Conservation (phyloP, 2,113 vertebrate species). For the Podarcis muralis region DNA sequence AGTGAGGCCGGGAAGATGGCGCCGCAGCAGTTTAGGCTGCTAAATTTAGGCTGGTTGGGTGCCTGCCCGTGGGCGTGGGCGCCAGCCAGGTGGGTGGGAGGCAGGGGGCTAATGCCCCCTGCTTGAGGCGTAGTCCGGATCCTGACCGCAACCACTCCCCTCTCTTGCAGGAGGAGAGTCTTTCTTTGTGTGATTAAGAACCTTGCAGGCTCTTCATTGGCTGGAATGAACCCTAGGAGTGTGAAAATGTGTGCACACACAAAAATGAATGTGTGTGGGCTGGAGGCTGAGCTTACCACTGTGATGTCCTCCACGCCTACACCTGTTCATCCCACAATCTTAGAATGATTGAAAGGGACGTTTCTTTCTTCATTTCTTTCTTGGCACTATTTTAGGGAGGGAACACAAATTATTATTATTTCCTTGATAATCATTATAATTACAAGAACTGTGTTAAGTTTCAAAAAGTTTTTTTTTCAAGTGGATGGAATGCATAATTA, state of each 20-base stretch:
- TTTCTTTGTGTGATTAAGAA: background rate
- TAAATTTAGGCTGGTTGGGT: too few species aligned
- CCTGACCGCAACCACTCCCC: too few species aligned
- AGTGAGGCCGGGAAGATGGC: too few species aligned
- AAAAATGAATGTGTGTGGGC: background rate
- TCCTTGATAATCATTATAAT: background rate
- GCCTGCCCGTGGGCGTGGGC: too few species aligned
- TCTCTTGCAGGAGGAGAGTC: too few species aligned
- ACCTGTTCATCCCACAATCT: background rate
- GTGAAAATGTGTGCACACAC: background rate
- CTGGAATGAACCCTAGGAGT: background rate
- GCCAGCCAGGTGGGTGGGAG: too few species aligned
- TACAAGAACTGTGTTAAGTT: background rate
- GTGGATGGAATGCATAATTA: background rate
- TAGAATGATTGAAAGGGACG: background rate
- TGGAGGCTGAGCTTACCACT: background rate
- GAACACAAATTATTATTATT: slow-evolving; percentile 9
- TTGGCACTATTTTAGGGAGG: background rate
- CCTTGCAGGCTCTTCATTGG: background rate
- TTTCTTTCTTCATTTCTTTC: background rate
- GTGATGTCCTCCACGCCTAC: background rate
- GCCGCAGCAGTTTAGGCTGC: too few species aligned
- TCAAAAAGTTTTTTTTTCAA: slow-evolving; percentile 18
- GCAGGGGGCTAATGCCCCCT: too few species aligned
- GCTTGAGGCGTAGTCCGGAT: too few species aligned